Conservation (phyloP, 92 coral and sea anemone species). For the Heteractis magnifica region DNA sequence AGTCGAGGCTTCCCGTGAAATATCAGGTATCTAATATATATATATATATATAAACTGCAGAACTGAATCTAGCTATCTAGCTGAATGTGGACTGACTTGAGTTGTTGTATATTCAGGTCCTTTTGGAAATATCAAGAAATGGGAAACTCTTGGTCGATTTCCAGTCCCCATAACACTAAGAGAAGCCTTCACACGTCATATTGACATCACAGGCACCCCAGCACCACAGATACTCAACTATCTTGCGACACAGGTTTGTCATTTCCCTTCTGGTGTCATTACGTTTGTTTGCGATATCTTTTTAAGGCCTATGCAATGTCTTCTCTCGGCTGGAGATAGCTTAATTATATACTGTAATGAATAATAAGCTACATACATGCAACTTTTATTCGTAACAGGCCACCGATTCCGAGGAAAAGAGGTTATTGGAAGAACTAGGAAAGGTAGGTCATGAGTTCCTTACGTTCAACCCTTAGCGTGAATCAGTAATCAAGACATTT, state of each 20-base stretch:
- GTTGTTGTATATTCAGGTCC: conserved; percentile 26
- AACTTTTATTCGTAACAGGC: conserved; percentile 48
- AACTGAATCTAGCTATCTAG: too few species aligned
- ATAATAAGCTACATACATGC: not conserved
- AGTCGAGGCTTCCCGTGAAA: conserved; percentile 74
- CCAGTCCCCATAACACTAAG: conserved; percentile 75
- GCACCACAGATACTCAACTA: conserved; percentile 85
- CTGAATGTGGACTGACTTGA: not conserved
- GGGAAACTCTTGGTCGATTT: conserved; percentile 71
- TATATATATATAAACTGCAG: not conserved
- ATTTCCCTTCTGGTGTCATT: too few species aligned
- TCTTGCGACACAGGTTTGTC: conserved; percentile 73
- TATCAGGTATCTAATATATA: conserved; percentile 52
- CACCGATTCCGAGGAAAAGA: conserved; percentile 65
- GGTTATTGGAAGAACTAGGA: conserved; percentile 72
- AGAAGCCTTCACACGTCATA: conserved; percentile 80
- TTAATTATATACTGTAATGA: not conserved
- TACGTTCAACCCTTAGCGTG: too few species aligned
- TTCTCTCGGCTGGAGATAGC: too few species aligned
- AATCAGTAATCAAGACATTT: too few species aligned
- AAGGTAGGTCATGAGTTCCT: conserved; percentile 48
- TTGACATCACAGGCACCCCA: conserved; percentile 91
- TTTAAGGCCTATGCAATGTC: too few species aligned
- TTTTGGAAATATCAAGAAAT: conserved; percentile 55
- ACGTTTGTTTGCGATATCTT: too few species aligned